A percentile compares a stretch with the other conserved stretches of the same genome.
These are phyloP conservation scores for Uloborus plumipes DNA, from an alignment of 2,888 invertebrate species.

Conservation along the genomic window DNA sequence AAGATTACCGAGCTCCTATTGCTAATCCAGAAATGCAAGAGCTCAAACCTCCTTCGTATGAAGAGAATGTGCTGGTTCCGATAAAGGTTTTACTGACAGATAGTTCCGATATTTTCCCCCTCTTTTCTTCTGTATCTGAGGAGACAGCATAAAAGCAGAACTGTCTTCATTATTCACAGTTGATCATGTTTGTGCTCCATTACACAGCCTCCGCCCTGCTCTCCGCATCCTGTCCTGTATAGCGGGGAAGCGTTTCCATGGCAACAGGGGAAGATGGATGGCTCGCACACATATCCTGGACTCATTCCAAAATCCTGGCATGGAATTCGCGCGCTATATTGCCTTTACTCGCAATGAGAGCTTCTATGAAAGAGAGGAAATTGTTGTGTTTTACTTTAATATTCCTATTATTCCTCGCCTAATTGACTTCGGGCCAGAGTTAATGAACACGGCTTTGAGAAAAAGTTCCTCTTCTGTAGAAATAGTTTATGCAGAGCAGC, in stretches of 20 bases:
- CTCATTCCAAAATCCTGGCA: slow-evolving; percentile 37
- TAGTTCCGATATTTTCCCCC: too few relatives aligned
- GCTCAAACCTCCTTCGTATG: too few relatives aligned
- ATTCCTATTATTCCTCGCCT: not conserved
- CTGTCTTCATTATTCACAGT: slow-evolving; percentile 49
- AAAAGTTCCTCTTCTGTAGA: too few relatives aligned
- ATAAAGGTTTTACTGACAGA: too few relatives aligned
- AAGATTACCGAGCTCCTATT: too few relatives aligned
- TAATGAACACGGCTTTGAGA: too few relatives aligned
- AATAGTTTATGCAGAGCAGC: too few relatives aligned
- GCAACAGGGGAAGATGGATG: slow-evolving; percentile 30
- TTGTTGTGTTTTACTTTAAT: slow-evolving; percentile 8
- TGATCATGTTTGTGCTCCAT: slow-evolving; percentile 42
- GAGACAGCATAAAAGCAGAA: slow-evolving; percentile 13
- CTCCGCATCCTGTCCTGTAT: slow-evolving; percentile 4
- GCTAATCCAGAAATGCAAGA: too few relatives aligned
- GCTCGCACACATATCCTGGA: slow-evolving; percentile 13
- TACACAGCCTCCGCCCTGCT: slow-evolving; percentile 18
- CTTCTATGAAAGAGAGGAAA: not conserved
- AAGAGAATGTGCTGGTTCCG: too few relatives aligned
- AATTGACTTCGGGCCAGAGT: too few relatives aligned
- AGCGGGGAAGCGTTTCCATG: slow-evolving; percentile 8
- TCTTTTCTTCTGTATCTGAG: too few relatives aligned
- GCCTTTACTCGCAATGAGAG: slow-evolving; percentile 11
- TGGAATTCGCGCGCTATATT: slow-evolving; percentile 34